Base-by-base conservation (phyloP, 2,888 invertebrate species). In the Euphydryas editha region DNA sequence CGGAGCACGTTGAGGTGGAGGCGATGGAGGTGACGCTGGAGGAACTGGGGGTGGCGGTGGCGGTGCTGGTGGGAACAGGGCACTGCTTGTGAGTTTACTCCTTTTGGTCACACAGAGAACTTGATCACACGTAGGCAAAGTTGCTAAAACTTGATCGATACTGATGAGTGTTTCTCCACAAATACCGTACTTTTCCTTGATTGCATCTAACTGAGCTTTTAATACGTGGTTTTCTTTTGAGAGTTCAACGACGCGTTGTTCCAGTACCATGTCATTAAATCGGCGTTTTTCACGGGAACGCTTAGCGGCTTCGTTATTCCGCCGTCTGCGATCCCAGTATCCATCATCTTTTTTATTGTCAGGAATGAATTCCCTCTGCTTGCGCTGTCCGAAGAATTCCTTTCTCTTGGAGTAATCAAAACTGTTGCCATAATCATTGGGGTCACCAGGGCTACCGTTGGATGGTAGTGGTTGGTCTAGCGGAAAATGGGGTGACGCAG, bases 261-360 rank as follows among this genome's bases (percentile, higher is more conserved):
- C 99, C 69, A 99, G 93, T 1, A 98, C 98, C 97, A 99, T 97
- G 88, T 99, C 99, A 84, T 99, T 98, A 92, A 98, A 96, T 56
- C 99, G 95, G 49, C 99, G 95, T 87, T 99, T 99, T 86, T 99
- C 99, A n/a, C 99, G 95, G 7, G 98, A 98, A 54, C 98, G 93
- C 84, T 99, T 98, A 65, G 99, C 99, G 0, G 99, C 99, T 87
- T 99, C 99, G 88, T 99, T 99, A 90, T 99, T 99, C 68, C 99
- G 95, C 71, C 99, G 94, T 65, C 99, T 94, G 65, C 99, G 95
- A 87, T 99, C 98, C 99, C 99, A 99, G 88, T 99, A 99, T 81
- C 97, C 97, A 79, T 98, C 98, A 81, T 99, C 99, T 85, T 99
- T 99, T 86, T 98, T 98, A 88, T 95, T 97, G 84, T 99, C 99